Conservation (phyloP, 2,888 invertebrate genomes). For the Meteorus colon region DNA sequence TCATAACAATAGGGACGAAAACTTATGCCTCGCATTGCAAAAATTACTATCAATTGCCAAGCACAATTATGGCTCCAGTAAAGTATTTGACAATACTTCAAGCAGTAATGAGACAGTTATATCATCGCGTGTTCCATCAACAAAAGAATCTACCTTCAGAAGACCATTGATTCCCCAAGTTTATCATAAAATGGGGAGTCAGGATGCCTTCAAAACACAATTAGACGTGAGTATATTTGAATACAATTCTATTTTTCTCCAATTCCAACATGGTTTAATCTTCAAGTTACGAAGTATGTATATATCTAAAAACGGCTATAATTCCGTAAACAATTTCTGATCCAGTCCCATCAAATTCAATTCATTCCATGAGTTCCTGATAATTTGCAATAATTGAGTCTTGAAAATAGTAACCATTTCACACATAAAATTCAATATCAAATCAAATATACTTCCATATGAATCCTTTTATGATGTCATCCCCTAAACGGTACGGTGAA, state of each 20-base stretch:
- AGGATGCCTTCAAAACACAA: slow-evolving; percentile 74
- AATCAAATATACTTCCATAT: no score
- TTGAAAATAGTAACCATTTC: no score
- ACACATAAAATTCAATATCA: no score
- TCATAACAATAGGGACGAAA: slow-evolving; percentile 57
- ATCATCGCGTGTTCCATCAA: slow-evolving; percentile 67
- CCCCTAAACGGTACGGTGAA: no score
- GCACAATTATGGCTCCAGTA: slow-evolving; percentile 71
- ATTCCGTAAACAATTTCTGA: no score
- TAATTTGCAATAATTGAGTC: no score
- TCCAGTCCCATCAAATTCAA: not conserved
- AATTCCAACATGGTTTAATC: no score
- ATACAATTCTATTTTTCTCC: not conserved
- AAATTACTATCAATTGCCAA: slow-evolving; percentile 74
- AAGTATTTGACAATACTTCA: slow-evolving; percentile 70
- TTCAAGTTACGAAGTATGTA: no score
- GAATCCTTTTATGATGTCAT: no score
- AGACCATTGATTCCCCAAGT: slow-evolving; percentile 69
- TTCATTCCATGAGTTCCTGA: not conserved
- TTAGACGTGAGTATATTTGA: slow-evolving; percentile 71
- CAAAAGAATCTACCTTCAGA: slow-evolving; percentile 69
- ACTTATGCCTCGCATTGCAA: slow-evolving; percentile 66
- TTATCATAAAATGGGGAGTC: slow-evolving; percentile 67
- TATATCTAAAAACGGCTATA: no score
- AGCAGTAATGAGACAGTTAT: slow-evolving; percentile 70